phyloP scores from a whole-genome alignment of 2,113 vertebrate genomes.

The Cardinalis cardinalis region DNA sequence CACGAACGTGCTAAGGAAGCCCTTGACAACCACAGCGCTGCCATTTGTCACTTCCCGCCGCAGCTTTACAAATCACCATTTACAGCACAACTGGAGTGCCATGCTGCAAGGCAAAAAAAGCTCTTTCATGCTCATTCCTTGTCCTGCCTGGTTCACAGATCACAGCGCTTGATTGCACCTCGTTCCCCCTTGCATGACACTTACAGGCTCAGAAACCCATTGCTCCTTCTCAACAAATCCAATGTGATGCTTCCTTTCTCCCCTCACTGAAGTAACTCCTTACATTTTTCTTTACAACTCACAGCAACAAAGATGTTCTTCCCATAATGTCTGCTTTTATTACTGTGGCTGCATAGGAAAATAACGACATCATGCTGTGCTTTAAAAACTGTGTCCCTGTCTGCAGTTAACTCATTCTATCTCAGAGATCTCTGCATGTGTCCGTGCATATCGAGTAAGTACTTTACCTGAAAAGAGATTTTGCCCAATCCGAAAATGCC shows the following conservation, averaged over 20 bases:
- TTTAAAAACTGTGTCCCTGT: background rate
- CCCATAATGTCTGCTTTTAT: background rate
- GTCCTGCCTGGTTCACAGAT: background rate
- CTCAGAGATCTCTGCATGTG: background rate
- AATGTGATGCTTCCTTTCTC: background rate
- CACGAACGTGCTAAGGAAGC: background rate
- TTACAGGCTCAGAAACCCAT: background rate
- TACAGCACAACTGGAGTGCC: conserved; percentile 21
- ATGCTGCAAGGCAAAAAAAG: background rate
- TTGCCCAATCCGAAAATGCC: conserved; percentile 33
- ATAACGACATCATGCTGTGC: background rate
- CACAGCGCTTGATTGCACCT: background rate
- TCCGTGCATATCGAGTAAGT: background rate
- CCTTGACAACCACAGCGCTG: background rate
- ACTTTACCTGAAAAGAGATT: background rate
- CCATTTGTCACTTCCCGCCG: background rate
- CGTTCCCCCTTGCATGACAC: background rate
- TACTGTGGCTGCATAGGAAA: background rate
- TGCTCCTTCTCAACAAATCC: background rate
- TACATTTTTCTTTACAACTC: background rate
- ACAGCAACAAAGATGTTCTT: background rate
- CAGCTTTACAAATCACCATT: background rate
- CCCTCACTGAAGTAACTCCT: background rate
- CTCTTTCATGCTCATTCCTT: background rate
- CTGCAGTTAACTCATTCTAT: conserved; percentile 15